These are phyloP conservation scores for Tridacna gigas DNA, from an alignment of 2,888 invertebrate genomes.

Conservation along the genomic window DNA sequence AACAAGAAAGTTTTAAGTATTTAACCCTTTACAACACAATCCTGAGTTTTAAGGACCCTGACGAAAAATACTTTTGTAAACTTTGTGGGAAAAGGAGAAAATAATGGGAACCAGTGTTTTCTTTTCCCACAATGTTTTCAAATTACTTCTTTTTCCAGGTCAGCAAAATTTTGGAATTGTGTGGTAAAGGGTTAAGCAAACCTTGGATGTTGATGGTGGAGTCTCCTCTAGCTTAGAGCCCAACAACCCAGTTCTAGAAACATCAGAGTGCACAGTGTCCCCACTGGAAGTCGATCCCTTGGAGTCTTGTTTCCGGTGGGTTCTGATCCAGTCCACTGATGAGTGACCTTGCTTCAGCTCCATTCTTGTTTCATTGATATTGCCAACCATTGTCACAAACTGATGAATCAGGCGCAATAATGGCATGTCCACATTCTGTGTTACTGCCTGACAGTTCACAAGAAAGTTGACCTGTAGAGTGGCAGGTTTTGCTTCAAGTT, in stretches of 20 bases:
- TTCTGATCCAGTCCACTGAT: constrained; percentile 77
- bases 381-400: constrained; percentile 98
- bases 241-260: constrained; percentile 58
- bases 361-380: constrained; percentile 96
- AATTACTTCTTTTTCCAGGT: no score
- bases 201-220: constrained; percentile 42
- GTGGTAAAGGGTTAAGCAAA: neutral
- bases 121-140: no score
- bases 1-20: no score
- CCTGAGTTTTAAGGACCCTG: no score
- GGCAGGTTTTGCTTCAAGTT: constrained; percentile 87
- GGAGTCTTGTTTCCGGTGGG: constrained; percentile 83
- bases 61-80: no score
- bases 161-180: no score
- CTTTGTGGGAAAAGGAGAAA: no score
- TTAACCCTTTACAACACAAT: no score
- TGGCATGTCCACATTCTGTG: constrained; percentile 99
- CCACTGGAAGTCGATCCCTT: constrained; percentile 82
- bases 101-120: no score
- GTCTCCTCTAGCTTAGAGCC: constrained; percentile 30
- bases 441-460: constrained; percentile 93
- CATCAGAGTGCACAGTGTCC: constrained; percentile 79
- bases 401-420: constrained; percentile 95
- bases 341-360: constrained; percentile 91
- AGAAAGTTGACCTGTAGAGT: constrained; percentile 96